Percentiles rank a stretch among this genome's conserved stretches.
Conservation (phyloP, 2,888 invertebrate genomes). For the Glaucopsyche alexis region DNA sequence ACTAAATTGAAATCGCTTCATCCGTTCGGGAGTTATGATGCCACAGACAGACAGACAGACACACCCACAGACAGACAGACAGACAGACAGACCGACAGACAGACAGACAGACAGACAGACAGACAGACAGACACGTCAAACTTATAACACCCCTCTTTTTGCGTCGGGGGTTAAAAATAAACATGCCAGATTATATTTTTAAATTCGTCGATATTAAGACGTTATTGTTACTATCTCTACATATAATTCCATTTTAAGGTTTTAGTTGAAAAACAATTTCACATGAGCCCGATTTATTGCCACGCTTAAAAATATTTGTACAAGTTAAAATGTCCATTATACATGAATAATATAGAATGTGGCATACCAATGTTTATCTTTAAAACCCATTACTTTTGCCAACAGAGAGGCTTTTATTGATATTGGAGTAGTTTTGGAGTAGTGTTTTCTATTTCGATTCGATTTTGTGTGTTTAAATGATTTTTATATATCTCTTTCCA, state of each 20-base stretch:
- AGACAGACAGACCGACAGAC: too few relatives aligned
- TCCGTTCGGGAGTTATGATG: too few relatives aligned
- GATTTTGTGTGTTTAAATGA: constrained; percentile 8
- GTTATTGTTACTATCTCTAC: too few relatives aligned
- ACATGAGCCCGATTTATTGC: neutral
- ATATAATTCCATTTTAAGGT: neutral
- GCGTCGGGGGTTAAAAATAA: too few relatives aligned
- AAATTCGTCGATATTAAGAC: neutral
- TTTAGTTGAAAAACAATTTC: neutral
- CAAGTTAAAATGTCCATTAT: constrained; percentile 18
- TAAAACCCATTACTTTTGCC: constrained; percentile 24
- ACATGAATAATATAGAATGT: constrained; percentile 16
- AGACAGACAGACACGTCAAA: too few relatives aligned
- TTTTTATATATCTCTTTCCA: constrained; percentile 17
- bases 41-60: too few relatives aligned
- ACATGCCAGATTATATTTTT: too few relatives aligned
- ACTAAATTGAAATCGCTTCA: too few relatives aligned
- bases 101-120: too few relatives aligned
- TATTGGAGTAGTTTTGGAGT: constrained; percentile 11
- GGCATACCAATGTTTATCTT: constrained; percentile 25
- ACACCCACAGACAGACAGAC: too few relatives aligned
- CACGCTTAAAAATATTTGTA: neutral
- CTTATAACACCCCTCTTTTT: too few relatives aligned
- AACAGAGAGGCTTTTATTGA: constrained; percentile 21
- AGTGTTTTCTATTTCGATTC: constrained; percentile 5